These are phyloP conservation scores for Bombus turneri DNA, from an alignment of 1,140 invertebrate genomes.

Conservation along the genomic window DNA sequence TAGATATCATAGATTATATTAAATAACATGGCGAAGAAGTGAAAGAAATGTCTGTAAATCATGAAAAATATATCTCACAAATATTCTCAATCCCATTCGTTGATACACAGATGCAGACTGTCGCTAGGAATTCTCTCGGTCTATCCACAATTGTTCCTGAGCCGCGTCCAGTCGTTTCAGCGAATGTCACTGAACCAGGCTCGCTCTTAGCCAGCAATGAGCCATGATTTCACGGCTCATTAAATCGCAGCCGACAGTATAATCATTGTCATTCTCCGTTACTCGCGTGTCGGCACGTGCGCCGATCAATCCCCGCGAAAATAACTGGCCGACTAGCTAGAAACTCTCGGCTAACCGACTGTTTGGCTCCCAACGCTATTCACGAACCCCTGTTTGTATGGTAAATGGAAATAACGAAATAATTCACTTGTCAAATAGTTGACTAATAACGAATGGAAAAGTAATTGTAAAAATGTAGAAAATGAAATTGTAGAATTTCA, in stretches of 20 bases:
- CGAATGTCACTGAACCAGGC: conserved; percentile 15
- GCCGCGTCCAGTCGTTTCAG: background rate
- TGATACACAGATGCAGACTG: background rate
- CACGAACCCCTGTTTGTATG: background rate
- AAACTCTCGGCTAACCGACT: background rate
- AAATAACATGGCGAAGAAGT: no score
- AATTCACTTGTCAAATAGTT: background rate
- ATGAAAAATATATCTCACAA: no score
- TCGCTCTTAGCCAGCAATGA: conserved; percentile 28
- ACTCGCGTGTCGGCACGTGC: conserved; percentile 35
- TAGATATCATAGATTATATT: no score
- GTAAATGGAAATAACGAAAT: background rate
- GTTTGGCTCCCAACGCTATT: background rate
- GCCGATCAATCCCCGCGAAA: conserved; percentile 47
- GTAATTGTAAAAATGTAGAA: no score
- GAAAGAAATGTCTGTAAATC: no score
- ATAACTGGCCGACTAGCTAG: conserved; percentile 11
- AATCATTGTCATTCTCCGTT: conserved; percentile 50
- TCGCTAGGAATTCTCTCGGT: background rate
- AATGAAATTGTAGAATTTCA: no score
- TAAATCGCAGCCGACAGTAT: conserved; percentile 47
- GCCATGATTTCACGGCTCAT: conserved; percentile 47
- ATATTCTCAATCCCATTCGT: background rate
- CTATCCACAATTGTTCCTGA: background rate
- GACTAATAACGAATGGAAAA: no score